Percentiles rank a stretch among this genome's conserved stretches.
Conservation (phyloP, 2,113 vertebrate species). For the Cisticola juncidis region DNA sequence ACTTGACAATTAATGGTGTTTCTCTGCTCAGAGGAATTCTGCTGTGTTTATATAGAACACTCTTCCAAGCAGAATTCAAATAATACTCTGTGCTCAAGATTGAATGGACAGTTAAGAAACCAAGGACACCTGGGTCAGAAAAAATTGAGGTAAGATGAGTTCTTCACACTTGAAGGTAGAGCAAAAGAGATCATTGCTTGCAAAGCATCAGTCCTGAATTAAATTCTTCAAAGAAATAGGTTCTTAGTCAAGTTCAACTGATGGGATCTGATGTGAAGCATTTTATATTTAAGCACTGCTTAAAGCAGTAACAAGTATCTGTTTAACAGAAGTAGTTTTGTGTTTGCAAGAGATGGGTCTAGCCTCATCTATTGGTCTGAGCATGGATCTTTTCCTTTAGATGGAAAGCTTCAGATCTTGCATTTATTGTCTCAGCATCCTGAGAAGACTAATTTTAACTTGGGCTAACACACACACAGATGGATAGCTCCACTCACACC, state of each 20-base stretch:
- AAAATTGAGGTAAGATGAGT: conserved; percentile 6
- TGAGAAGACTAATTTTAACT: background rate
- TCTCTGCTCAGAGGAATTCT: conserved; percentile 36
- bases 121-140: background rate
- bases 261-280: background rate
- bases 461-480: background rate
- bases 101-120: background rate
- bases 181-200: background rate
- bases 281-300: background rate
- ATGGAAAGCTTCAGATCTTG: background rate
- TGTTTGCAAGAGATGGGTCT: background rate
- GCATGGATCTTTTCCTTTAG: background rate
- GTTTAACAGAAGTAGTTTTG: background rate
- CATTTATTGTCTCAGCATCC: background rate
- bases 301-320: background rate
- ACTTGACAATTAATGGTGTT: conserved; percentile 48
- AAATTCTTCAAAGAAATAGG: background rate
- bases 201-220: background rate
- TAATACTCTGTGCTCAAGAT: conserved; percentile 13
- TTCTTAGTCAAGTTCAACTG: background rate
- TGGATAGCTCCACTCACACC: conserved; percentile 1
- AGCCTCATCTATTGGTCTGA: background rate
- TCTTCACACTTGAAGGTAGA: background rate
- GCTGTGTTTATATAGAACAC: conserved; percentile 39
- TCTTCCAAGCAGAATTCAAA: conserved; percentile 36